phyloP scores from a whole-genome alignment of 64 coral and sea anemone genomes.

The Stylophora pistillata region DNA sequence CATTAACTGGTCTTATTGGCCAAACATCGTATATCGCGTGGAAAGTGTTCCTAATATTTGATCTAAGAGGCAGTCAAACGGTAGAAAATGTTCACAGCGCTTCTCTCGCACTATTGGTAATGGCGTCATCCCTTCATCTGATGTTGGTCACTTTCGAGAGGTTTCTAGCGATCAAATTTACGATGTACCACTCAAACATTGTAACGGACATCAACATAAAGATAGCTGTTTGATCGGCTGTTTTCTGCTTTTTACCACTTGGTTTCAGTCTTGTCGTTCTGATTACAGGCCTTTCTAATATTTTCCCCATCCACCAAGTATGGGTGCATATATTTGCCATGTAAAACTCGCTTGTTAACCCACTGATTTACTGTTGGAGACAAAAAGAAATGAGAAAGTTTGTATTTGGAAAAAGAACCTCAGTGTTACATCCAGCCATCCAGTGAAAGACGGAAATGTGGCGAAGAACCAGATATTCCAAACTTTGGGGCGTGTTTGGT shows the following conservation, averaged over 20 bases:
- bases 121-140: neutral
- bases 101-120: neutral
- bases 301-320: no score
- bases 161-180: neutral
- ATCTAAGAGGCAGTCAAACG: neutral
- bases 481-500: no score
- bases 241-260: neutral
- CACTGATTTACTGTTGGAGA: neutral
- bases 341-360: neutral
- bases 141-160: neutral
- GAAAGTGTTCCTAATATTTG: neutral
- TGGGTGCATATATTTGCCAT: neutral
- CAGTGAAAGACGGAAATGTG: no score
- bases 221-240: neutral
- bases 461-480: no score
- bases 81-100: neutral
- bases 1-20: no score
- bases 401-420: neutral
- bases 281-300: no score
- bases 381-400: slow-evolving; percentile 5
- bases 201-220: neutral
- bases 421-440: neutral
- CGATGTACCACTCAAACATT: neutral
- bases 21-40: neutral
- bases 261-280: neutral